Conservation (phyloP, 2,113 vertebrate genomes). For the Urocitellus parryii region DNA sequence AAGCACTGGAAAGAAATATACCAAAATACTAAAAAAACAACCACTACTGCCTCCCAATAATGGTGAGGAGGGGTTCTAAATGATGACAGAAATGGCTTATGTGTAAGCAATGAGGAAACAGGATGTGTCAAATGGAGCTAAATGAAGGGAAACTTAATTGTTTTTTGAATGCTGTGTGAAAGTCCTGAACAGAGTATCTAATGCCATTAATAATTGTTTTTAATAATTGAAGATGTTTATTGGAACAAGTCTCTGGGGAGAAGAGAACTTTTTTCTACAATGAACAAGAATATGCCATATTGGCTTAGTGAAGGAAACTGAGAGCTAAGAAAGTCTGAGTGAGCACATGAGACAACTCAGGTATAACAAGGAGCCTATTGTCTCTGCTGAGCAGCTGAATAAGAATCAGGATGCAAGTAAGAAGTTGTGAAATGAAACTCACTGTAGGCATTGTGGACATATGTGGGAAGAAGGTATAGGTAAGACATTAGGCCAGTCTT, state of each 20-base stretch:
- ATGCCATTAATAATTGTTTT: background rate
- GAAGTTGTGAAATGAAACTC: background rate
- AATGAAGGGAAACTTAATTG: background rate
- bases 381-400: background rate
- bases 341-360: background rate
- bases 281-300: background rate
- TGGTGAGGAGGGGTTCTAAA: background rate
- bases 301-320: background rate
- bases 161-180: background rate
- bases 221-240: background rate
- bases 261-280: background rate
- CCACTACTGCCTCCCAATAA: background rate
- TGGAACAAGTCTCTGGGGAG: background rate
- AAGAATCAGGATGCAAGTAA: background rate
- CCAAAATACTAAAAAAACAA: background rate
- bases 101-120: background rate
- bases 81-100: background rate
- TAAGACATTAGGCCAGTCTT: background rate
- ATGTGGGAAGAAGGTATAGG: background rate
- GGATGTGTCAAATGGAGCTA: no score
- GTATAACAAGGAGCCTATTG: background rate
- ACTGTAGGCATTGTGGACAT: no score
- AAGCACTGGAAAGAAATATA: background rate
- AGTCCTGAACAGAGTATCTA: background rate
- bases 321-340: background rate